Conservation (phyloP, 1,140 invertebrate species). For the Brachionus plicatilis region DNA sequence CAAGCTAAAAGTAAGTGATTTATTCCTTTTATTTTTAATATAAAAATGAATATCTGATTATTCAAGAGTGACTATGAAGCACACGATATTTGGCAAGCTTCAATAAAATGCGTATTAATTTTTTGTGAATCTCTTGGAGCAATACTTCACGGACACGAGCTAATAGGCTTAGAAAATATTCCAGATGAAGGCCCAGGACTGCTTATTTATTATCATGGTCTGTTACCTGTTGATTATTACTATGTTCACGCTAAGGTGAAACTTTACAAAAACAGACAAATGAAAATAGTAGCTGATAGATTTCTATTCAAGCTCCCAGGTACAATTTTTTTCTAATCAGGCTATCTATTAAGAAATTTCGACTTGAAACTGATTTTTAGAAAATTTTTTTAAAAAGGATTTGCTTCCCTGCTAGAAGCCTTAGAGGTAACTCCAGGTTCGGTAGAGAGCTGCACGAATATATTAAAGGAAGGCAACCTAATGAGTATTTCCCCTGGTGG, state of each 20-base stretch:
- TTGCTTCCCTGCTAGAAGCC: slow-evolving; percentile 71
- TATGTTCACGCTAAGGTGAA: slow-evolving; percentile 82
- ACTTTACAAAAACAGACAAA: slow-evolving; percentile 71
- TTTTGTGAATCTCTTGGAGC: slow-evolving; percentile 9
- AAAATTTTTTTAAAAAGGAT: slow-evolving; percentile 47
- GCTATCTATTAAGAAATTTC: no score
- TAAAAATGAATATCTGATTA: no score
- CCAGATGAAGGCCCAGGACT: slow-evolving; percentile 76
- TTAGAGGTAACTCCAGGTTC: slow-evolving; percentile 89
- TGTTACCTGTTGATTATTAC: slow-evolving; percentile 91
- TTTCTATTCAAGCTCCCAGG: slow-evolving; percentile 94
- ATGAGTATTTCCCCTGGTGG: slow-evolving; percentile 92
- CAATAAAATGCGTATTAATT: neutral
- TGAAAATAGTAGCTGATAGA: slow-evolving; percentile 85
- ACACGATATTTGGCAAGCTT: slow-evolving; percentile 31
- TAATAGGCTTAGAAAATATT: slow-evolving; percentile 84
- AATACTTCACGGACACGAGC: slow-evolving; percentile 69
- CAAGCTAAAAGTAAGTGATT: slow-evolving; percentile 26
- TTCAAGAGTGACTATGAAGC: neutral
- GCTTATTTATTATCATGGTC: slow-evolving; percentile 94
- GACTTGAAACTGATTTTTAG: neutral
- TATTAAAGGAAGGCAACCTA: slow-evolving; percentile 77
- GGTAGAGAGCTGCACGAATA: slow-evolving; percentile 76
- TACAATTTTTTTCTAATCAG: slow-evolving; percentile 46
- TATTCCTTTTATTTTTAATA: neutral